Conservation (phyloP, 2,888 invertebrate genomes). For the Oeneis ivallda region DNA sequence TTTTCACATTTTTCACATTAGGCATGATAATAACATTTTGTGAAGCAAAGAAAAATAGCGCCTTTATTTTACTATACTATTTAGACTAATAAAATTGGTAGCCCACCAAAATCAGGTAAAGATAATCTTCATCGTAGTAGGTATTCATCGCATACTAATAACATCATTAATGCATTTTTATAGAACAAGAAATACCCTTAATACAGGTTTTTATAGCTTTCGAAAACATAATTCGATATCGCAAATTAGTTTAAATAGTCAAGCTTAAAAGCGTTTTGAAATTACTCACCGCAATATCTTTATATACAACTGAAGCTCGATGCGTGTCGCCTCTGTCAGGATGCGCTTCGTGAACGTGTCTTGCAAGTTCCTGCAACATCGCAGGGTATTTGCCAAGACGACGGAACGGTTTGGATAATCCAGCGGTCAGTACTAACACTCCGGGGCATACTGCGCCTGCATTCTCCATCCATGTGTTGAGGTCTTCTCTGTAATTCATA, state of each 20-base stretch:
- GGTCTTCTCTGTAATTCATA: constrained; percentile 84
- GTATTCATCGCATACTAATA: too few species aligned
- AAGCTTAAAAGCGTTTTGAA: not conserved
- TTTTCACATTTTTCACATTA: too few species aligned
- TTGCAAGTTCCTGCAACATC: constrained; percentile 95
- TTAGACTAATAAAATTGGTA: too few species aligned
- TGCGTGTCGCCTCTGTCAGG: constrained; percentile 98
- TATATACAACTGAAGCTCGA: constrained; percentile 95
- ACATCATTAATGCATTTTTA: too few species aligned
- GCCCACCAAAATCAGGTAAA: too few species aligned
- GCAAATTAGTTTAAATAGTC: not conserved
- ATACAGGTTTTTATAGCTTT: too few species aligned
- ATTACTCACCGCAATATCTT: constrained; percentile 93
- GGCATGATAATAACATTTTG: too few species aligned
- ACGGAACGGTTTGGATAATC: constrained; percentile 96
- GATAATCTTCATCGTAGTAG: too few species aligned
- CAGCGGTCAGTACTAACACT: constrained; percentile 93
- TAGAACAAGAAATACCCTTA: too few species aligned
- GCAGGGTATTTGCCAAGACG: constrained; percentile 97
- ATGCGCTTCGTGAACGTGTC: constrained; percentile 97
- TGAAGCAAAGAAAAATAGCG: too few species aligned
- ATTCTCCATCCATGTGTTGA: constrained; percentile 93
- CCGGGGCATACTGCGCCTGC: constrained; percentile 93
- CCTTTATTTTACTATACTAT: too few species aligned
- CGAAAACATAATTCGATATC: too few species aligned